Conservation (phyloP, 2,888 invertebrate genomes). For the Idaea aversata region DNA sequence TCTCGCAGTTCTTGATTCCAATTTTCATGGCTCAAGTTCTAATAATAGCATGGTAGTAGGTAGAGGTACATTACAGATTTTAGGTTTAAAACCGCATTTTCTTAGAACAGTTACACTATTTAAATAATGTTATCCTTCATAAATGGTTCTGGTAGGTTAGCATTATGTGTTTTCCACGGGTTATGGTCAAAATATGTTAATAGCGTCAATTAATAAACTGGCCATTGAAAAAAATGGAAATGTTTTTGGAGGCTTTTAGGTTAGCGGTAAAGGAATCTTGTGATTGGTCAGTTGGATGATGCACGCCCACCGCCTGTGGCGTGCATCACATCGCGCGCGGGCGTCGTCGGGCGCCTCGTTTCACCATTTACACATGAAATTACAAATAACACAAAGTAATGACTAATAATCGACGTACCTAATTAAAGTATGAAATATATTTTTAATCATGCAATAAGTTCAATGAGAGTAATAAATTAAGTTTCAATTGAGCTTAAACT, state of each 20-base stretch:
- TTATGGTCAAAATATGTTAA: conserved; percentile 67
- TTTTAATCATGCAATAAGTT: not conserved
- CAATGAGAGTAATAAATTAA: not conserved
- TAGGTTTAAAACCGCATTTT: not conserved
- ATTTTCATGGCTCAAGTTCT: no score
- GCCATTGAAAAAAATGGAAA: conserved; percentile 53
- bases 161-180: conserved; percentile 35
- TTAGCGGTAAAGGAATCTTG: conserved; percentile 33
- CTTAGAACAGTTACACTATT: not conserved
- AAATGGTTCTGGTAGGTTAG: conserved; percentile 12
- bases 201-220: conserved; percentile 55
- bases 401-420: no score
- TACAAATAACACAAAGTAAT: conserved; percentile 46
- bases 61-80: not conserved
- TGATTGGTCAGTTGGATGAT: conserved; percentile 52
- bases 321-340: conserved; percentile 47
- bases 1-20: no score
- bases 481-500: not conserved
- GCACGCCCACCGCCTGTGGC: conserved; percentile 72
- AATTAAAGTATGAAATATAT: not conserved
- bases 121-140: conserved; percentile 2
- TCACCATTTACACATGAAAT: conserved; percentile 60
- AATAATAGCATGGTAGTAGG: no score
- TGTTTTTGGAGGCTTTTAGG: conserved; percentile 46
- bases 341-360: conserved; percentile 39